phyloP scores from a whole-genome alignment of 1,140 invertebrate species.

The Aphidius ervi region DNA sequence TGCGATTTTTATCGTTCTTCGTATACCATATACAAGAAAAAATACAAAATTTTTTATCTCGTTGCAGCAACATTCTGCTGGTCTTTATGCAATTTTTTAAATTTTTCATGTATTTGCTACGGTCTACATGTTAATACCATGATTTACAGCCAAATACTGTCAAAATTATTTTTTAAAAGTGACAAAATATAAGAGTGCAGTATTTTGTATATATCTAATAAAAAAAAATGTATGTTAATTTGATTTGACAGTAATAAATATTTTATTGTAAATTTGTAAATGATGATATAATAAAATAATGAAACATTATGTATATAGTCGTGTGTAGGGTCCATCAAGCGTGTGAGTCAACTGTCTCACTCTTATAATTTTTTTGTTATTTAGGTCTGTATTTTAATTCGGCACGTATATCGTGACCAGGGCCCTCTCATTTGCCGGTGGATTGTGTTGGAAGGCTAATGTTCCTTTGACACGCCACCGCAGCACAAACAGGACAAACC shows the following conservation, averaged over 20 bases:
- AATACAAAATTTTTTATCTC: not conserved
- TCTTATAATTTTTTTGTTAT: slow-evolving; percentile 12
- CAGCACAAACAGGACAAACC: slow-evolving; percentile 38
- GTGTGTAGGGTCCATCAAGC: slow-evolving; percentile 47
- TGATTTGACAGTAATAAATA: too few relatives aligned
- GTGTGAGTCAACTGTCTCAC: slow-evolving; percentile 15
- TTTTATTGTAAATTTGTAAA: too few relatives aligned
- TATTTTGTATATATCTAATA: too few relatives aligned
- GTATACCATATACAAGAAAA: not conserved
- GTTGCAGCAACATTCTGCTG: slow-evolving; percentile 7
- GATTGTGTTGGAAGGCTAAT: slow-evolving; percentile 49
- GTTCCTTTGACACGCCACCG: slow-evolving; percentile 45
- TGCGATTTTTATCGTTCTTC: slow-evolving; percentile 27
- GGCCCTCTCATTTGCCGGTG: slow-evolving; percentile 47
- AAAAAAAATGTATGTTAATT: too few relatives aligned
- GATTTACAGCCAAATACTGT: slow-evolving; percentile 24
- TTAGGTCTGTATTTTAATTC: slow-evolving; percentile 27
- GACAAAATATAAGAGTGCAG: too few relatives aligned
- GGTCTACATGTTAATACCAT: slow-evolving; percentile 25
- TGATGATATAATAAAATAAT: too few relatives aligned
- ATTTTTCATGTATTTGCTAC: slow-evolving; percentile 27
- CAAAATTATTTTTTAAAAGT: too few relatives aligned
- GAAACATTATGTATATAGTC: too few relatives aligned
- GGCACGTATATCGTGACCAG: slow-evolving; percentile 35
- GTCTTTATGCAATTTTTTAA: slow-evolving; percentile 23